Base-by-base conservation (phyloP, 2,113 vertebrate species). In the Amblyopsis rosae region DNA sequence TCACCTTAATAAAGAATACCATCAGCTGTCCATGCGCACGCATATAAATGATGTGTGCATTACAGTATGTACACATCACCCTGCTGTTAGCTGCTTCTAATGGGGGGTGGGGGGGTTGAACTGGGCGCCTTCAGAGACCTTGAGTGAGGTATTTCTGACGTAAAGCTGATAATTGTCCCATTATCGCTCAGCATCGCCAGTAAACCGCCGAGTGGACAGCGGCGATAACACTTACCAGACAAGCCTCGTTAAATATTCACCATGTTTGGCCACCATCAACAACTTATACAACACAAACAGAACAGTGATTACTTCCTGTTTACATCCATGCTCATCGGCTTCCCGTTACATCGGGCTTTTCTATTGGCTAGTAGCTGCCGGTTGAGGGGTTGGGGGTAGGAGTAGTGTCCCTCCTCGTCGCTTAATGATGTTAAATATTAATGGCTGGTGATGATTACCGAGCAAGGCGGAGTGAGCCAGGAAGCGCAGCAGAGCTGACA, bases 371-470 rank as follows among this genome's bases (percentile, higher is more conserved):
- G 84, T 87, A 74, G 86, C 80, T 65, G 32, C 58, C 70, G 65
- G 76, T 64, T 64, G 13, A 9, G 6, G 3, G 49, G 13, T 51
- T 7, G 64, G n/a, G 79, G 17, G 69, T 58, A 70, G 77, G 9
- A 53, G 77, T 53, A 26, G 26, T 26, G 26, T 26, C 26, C 26
- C 26, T 26, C 72, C n/a, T 72, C 66, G 69, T 81, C 70, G 82
- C 56, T 69, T 79, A 81, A 79, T 74, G 60, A 75, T 82, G 82
- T 91, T 88, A 91, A 93, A 91, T 92, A 91, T 91, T 89, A 88
- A 90, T 89, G 83, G 72, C 75, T 57, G 65, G 62, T 64, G 76
- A 86, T 82, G 85, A 90, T 91, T 89, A 88, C 74, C 50, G 77
- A 48, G 59, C 76, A 57, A 76, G 84, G 87, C 77, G 77, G 79